Conservation (phyloP, 2,888 invertebrate genomes). For the Euzophera pinguis region DNA sequence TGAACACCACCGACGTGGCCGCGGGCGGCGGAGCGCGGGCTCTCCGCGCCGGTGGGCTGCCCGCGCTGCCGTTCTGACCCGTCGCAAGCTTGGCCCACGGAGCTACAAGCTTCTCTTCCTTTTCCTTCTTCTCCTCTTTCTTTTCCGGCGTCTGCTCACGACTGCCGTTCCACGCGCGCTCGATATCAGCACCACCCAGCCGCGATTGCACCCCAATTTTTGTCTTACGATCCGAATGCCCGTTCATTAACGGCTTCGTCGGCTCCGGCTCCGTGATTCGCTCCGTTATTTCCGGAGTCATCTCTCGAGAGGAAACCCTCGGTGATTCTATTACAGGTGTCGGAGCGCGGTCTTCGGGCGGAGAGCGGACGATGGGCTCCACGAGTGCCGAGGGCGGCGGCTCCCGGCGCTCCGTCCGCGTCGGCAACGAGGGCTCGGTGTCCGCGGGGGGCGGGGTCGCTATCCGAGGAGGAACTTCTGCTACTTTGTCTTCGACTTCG, state of each 20-base stretch:
- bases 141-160: constrained; percentile 26
- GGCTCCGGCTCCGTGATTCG: constrained; percentile 14
- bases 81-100: constrained; percentile 25
- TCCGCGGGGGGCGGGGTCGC: constrained; percentile 30
- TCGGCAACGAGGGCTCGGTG: constrained; percentile 44
- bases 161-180: constrained; percentile 59
- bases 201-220: constrained; percentile 32
- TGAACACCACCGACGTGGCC: constrained; percentile 89
- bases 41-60: constrained; percentile 29
- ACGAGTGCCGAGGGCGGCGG: constrained; percentile 61
- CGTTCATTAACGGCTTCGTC: constrained; percentile 34
- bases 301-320: constrained; percentile 18
- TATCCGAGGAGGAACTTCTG: constrained; percentile 32
- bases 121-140: constrained; percentile 23
- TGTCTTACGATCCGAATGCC: constrained; percentile 30
- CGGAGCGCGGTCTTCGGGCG: constrained; percentile 43
- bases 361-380: constrained; percentile 54
- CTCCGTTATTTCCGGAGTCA: constrained; percentile 19
- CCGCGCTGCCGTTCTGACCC: constrained; percentile 25
- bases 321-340: constrained; percentile 37
- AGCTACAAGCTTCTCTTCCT: constrained; percentile 26
- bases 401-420: constrained; percentile 31
- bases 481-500: constrained; percentile 28
- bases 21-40: constrained; percentile 54
- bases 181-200: constrained; percentile 52